Conservation (phyloP, 2,888 invertebrate species). For the Ptycholaimellus sp. region DNA sequence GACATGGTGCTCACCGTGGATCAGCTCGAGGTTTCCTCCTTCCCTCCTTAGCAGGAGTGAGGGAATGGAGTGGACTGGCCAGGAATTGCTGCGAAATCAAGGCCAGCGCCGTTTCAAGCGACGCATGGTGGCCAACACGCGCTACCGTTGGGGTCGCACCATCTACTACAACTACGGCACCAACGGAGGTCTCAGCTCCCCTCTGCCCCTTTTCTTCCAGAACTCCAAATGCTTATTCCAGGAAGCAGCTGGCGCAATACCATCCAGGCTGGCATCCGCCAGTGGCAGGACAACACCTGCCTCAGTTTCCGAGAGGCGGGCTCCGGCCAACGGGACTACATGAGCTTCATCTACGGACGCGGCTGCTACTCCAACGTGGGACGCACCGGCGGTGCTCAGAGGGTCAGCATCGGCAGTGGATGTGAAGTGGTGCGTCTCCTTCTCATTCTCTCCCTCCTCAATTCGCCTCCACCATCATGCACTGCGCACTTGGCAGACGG, state of each 20-base stretch:
- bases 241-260: conserved; percentile 11
- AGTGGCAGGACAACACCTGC: conserved; percentile 14
- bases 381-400: conserved; percentile 18
- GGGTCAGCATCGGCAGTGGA: conserved; percentile 22
- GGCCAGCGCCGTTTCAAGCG: too few species aligned
- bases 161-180: too few species aligned
- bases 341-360: conserved; percentile 6
- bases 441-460: neutral
- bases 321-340: conserved; percentile 6
- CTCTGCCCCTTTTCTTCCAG: too few species aligned
- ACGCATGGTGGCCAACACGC: too few species aligned
- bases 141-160: too few species aligned
- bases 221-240: too few species aligned
- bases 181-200: too few species aligned
- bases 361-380: conserved; percentile 17
- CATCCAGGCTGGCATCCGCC: conserved; percentile 11
- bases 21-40: too few species aligned
- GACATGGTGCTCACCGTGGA: too few species aligned
- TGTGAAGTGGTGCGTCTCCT: conserved; percentile 16
- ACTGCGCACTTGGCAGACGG: conserved; percentile 11
- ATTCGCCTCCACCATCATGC: neutral
- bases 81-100: too few species aligned
- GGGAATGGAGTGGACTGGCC: too few species aligned
- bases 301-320: conserved; percentile 10
- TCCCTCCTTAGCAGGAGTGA: too few species aligned